A percentile compares a stretch with the other conserved stretches of the same genome.
These are phyloP conservation scores for Megaceryle alcyon DNA, from an alignment of 2,797 vertebrate genomes.

Conservation along the genomic window DNA sequence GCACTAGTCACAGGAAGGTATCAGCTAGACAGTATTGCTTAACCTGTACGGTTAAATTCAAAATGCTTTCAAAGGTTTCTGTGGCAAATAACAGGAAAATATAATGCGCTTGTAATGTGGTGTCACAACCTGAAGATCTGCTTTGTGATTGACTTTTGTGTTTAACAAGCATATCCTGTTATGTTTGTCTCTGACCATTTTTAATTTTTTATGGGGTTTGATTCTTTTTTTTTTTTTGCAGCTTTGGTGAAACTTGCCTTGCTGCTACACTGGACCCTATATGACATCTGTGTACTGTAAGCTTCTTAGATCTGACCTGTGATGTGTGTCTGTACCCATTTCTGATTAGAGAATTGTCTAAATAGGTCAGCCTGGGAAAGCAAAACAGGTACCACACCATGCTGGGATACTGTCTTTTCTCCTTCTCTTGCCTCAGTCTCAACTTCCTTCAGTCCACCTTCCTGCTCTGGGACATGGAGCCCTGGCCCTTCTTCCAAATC, in stretches of 20 bases:
- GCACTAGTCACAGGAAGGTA: background rate
- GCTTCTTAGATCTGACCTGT: background rate
- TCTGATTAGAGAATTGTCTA: background rate
- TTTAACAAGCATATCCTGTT: background rate
- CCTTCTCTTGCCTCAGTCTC: background rate
- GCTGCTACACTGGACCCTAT: background rate
- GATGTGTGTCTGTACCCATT: background rate
- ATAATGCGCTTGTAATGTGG: fast-evolving
- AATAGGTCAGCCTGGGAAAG: background rate
- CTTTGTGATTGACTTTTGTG: background rate
- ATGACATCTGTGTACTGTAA: background rate
- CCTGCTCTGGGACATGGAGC: fast-evolving
- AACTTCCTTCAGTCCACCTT: background rate
- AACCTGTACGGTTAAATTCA: background rate
- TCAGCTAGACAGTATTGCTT: background rate
- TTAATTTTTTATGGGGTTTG: background rate
- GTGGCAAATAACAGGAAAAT: background rate
- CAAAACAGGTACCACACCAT: fast-evolving
- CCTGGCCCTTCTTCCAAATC: background rate
- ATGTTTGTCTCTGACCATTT: background rate
- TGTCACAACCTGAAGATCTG: background rate
- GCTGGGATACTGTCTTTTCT: background rate
- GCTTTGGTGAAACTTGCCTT: background rate
- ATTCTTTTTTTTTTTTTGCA: background rate
- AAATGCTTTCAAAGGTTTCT: background rate